Evolutionary conservation across 1,140 invertebrate species (phyloP), one percentile per base, ranked within the genome.

Genomic region (Chionoecetes opilio): DNA sequence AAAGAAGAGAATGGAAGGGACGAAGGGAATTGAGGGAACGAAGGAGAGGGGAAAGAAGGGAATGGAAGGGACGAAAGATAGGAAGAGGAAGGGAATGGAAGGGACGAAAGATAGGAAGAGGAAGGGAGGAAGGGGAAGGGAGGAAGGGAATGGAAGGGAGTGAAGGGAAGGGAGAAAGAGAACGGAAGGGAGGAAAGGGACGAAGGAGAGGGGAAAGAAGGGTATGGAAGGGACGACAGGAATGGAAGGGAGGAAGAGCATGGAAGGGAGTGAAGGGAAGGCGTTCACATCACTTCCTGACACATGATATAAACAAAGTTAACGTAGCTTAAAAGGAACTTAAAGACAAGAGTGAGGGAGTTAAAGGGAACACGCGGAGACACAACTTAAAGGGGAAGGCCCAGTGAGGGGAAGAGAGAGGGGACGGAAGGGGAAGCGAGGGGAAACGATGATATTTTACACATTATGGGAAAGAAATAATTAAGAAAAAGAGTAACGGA

Each of bases 301-400:
- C 11, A 6, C 63, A 53, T 21, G 63, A n/a, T 8, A 75, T 75
- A 75, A 75, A 75, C 63, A 75, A 75, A 75, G 63, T 75, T 75
- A 75, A 75, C 63, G n/a, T 75, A n/a, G 63, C 63, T 75, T 75
- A n/a, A 21, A 75, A 75, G 63, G n/a, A 75, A 26, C 63, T 75
- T 75, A 21, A 75, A 75, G 63, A 26, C 63, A 75, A n/a, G 21
- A n/a, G 63, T n/a, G 63, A 75, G 21, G 63, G 63, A 75, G 63
- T 75, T 75, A 75, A 75, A 75, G n/a, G 21, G 63, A n/a, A 26
- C 21, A 75, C 63, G 63, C 26, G 63, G 63, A 0, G 63, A 75
- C 21, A 26, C 63, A 75, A 3, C 63, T 75, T 75, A 75, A 75
- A 75, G 63, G 21, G n/a, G 63, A 75, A 3, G 21, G 63, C n/a